Evolutionary conservation across 2,113 vertebrate species (phyloP).

Genomic region (Sylvilagus bachmani): DNA sequence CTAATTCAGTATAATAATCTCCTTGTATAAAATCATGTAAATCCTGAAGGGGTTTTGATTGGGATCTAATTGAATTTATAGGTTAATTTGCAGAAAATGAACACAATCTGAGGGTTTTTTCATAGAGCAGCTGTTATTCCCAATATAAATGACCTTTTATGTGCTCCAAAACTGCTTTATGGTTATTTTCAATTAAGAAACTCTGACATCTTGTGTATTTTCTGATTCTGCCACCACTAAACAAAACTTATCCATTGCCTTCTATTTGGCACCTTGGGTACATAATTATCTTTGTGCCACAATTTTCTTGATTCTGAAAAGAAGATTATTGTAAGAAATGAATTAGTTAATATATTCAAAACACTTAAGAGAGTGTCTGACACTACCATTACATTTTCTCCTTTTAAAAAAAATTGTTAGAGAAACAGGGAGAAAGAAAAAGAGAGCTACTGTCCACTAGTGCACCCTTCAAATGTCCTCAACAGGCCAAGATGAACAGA

Average conservation of each 20-base stretch:
- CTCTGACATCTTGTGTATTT: constrained; percentile 14
- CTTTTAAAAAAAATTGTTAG: too few species aligned
- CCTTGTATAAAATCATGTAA: constrained; percentile 46
- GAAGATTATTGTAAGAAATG: not conserved
- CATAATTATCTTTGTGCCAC: not conserved
- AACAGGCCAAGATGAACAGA: too few species aligned
- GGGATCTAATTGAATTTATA: constrained; percentile 57
- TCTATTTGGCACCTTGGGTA: not conserved
- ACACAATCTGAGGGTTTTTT: not conserved
- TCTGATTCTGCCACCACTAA: not conserved
- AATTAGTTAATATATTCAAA: not conserved
- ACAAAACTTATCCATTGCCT: not conserved
- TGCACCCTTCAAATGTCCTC: too few species aligned
- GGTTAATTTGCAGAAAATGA: constrained; percentile 33
- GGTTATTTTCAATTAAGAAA: not conserved
- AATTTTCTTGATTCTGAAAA: not conserved
- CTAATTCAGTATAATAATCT: constrained; percentile 33
- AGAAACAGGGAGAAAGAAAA: too few species aligned
- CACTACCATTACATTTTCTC: not conserved
- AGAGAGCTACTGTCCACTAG: too few species aligned
- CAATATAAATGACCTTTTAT: not conserved
- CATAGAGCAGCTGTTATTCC: not conserved
- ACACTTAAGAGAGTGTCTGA: not conserved
- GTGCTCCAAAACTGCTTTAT: not conserved
- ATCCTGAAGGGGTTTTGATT: constrained; percentile 23